Conservation (phyloP, 1,140 invertebrate genomes). For the Harpegnathos saltator region DNA sequence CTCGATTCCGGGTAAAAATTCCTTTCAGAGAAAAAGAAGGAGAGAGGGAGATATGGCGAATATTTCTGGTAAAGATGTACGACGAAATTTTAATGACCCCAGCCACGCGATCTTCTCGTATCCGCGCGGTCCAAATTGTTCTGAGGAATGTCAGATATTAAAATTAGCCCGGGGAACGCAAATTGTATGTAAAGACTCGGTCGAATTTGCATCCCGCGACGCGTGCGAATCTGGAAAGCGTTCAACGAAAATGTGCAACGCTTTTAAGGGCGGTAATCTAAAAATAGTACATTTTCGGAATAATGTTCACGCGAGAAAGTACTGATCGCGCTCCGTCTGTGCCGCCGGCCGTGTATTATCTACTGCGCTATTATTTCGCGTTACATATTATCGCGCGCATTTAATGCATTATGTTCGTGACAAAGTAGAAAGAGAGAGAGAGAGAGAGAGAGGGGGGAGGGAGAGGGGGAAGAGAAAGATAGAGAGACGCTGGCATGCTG, state of each 20-base stretch:
- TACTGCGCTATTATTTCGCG: background rate
- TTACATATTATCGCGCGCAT: background rate
- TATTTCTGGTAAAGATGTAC: background rate
- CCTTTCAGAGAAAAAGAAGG: background rate
- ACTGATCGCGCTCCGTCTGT: too few species aligned
- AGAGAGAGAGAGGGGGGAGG: background rate
- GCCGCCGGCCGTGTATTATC: background rate
- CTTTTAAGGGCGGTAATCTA: background rate
- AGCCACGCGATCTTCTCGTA: background rate
- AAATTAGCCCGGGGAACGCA: background rate
- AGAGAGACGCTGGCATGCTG: background rate
- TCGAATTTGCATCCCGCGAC: background rate
- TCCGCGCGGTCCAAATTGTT: conserved; percentile 1
- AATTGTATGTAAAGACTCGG: background rate
- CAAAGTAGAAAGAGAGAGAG: background rate
- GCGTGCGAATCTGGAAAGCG: background rate
- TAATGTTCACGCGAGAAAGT: background rate
- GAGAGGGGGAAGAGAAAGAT: too few species aligned
- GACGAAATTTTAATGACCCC: too few species aligned
- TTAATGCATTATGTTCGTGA: background rate
- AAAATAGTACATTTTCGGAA: background rate
- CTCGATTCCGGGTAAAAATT: background rate
- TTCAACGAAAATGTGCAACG: background rate
- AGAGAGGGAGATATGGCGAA: background rate
- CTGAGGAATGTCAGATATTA: background rate